Conservation (phyloP, 1,140 invertebrate species). For the Sarcophaga peregrina region DNA sequence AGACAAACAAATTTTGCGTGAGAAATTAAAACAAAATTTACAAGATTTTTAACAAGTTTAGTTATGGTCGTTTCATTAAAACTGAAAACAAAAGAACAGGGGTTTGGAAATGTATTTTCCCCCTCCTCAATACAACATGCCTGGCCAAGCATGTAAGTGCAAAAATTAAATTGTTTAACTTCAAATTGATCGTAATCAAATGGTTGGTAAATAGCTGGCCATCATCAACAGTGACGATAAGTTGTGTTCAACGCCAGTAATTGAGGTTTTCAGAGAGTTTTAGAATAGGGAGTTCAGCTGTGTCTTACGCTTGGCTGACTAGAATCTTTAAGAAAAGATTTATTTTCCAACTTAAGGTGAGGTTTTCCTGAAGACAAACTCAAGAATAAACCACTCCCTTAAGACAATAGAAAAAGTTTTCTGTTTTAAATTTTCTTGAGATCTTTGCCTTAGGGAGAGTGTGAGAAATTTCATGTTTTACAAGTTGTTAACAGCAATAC, state of each 20-base stretch:
- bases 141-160: slow-evolving; percentile 27
- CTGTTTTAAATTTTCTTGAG: too few species aligned
- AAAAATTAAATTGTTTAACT: slow-evolving; percentile 42
- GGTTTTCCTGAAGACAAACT: background rate
- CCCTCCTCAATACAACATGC: background rate
- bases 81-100: background rate
- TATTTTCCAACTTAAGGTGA: background rate
- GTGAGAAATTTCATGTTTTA: slow-evolving; percentile 29
- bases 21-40: slow-evolving; percentile 22
- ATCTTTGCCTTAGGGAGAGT: background rate
- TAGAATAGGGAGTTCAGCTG: background rate
- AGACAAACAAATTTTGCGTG: slow-evolving; percentile 17
- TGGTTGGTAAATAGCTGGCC: slow-evolving; percentile 1
- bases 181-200: slow-evolving; percentile 35
- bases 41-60: slow-evolving; percentile 33
- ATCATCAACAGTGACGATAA: background rate
- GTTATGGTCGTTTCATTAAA: background rate
- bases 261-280: background rate
- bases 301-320: background rate
- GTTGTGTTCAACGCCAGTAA: background rate
- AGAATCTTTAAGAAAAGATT: background rate
- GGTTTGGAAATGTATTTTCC: background rate
- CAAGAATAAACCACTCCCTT: background rate
- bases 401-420: background rate
- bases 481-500: slow-evolving; percentile 18